Evolutionary conservation across 2,888 invertebrate genomes (phyloP).

Genomic region (Hipparchia semele): DNA sequence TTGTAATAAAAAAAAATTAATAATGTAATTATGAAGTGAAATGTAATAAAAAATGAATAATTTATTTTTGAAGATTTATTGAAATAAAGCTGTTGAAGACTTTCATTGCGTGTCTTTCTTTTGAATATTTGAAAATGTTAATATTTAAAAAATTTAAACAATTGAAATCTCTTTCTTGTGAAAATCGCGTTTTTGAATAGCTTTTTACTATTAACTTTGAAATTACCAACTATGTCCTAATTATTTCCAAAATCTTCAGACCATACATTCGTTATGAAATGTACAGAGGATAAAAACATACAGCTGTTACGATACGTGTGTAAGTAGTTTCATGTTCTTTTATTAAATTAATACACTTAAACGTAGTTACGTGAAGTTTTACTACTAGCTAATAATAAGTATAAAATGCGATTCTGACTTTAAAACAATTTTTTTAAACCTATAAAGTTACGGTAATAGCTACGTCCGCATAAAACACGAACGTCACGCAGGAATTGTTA

Average conservation of each 20-base stretch:
- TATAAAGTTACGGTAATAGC: conserved; percentile 27
- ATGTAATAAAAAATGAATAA: too few species aligned
- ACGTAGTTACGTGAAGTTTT: conserved; percentile 10
- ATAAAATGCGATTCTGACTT: conserved; percentile 16
- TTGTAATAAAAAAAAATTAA: too few species aligned
- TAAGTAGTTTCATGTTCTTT: not conserved
- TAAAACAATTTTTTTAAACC: conserved; percentile 22
- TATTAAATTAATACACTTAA: conserved; percentile 8
- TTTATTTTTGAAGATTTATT: too few species aligned
- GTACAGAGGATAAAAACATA: not conserved
- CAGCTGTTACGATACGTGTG: not conserved
- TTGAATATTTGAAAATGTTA: not conserved
- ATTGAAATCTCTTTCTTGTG: not conserved
- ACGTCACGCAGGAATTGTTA: conserved; percentile 35
- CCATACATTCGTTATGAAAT: not conserved
- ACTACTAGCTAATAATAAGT: conserved; percentile 18
- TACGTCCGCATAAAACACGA: conserved; percentile 31
- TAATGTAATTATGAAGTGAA: too few species aligned
- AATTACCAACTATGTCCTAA: not conserved
- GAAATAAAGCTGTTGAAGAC: too few species aligned
- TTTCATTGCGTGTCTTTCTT: not conserved
- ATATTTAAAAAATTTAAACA: too few species aligned
- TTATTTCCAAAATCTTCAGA: not conserved
- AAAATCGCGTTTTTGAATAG: not conserved
- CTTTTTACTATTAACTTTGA: not conserved